Evolutionary conservation across 2,113 vertebrate genomes (phyloP).

Genomic region (Uropsilus gracilis): DNA sequence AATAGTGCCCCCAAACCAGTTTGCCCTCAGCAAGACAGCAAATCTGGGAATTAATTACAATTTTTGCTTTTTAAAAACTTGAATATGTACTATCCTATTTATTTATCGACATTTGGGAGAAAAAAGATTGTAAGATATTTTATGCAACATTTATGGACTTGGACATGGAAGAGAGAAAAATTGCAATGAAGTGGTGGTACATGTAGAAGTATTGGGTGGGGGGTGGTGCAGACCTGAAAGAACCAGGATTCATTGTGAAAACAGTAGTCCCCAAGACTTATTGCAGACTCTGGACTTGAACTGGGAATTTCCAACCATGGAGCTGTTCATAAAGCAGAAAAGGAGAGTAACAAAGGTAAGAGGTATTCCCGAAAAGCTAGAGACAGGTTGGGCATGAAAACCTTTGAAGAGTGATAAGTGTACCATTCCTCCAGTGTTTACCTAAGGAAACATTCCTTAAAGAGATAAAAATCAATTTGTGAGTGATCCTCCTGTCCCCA

Average conservation of each 20-base stretch:
- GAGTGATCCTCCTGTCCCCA: too few relatives aligned
- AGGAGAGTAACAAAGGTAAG: not conserved
- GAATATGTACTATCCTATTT: not conserved
- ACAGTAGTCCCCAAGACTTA: rapidly evolving
- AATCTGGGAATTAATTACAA: not conserved
- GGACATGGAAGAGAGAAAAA: not conserved
- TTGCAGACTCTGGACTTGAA: not conserved
- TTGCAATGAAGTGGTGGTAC: not conserved
- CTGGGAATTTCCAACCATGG: not conserved
- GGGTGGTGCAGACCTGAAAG: not conserved
- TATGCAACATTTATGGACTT: not conserved
- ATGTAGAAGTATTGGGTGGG: rapidly evolving
- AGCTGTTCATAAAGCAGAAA: not conserved
- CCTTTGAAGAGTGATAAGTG: too few relatives aligned
- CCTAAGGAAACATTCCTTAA: too few relatives aligned
- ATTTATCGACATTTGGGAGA: not conserved
- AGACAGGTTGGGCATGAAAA: too few relatives aligned
- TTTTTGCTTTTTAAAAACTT: not conserved
- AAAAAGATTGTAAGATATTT: not conserved
- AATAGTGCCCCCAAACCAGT: not conserved
- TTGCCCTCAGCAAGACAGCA: not conserved
- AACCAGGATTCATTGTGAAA: not conserved
- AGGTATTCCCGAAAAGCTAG: too few relatives aligned
- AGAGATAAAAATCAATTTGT: too few relatives aligned
- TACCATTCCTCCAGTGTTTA: too few relatives aligned